Conservation (phyloP, 2,888 invertebrate genomes). For the Myathropa florea region DNA sequence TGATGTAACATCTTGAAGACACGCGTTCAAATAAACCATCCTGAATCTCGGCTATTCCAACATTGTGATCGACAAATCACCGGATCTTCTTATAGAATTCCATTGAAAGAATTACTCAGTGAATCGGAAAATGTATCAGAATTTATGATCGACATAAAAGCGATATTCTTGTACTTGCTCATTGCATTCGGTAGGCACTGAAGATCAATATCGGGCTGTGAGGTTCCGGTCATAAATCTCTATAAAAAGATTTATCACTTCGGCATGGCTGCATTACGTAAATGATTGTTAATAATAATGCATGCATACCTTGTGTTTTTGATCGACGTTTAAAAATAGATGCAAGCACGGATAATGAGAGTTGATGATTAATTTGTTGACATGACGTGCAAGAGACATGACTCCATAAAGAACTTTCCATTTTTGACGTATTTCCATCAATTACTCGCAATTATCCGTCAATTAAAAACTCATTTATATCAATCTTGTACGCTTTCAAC, state of each 20-base stretch:
- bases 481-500: background rate
- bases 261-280: conserved; percentile 8
- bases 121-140: background rate
- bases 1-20: no score
- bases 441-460: conserved; percentile 31
- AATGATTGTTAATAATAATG: conserved; percentile 5
- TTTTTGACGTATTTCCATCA: conserved; percentile 22
- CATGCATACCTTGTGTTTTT: background rate
- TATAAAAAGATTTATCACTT: conserved; percentile 40
- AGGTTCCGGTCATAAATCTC: conserved; percentile 49
- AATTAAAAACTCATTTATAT: conserved; percentile 47
- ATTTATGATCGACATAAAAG: conserved; percentile 16
- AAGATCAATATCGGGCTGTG: conserved; percentile 28
- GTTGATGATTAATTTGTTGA: conserved; percentile 9
- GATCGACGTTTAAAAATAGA: conserved; percentile 20
- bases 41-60: background rate
- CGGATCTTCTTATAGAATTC: background rate
- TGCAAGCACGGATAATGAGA: background rate
- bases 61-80: background rate
- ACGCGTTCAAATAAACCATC: no score
- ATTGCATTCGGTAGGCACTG: conserved; percentile 30
- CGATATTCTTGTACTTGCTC: background rate
- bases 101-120: background rate
- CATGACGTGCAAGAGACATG: background rate
- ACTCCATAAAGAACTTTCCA: conserved; percentile 24